Percentiles rank a stretch among this genome's conserved stretches.
Evolutionary conservation across 2,797 vertebrate genomes (phyloP).

Genomic region (Danio aesculapii): DNA sequence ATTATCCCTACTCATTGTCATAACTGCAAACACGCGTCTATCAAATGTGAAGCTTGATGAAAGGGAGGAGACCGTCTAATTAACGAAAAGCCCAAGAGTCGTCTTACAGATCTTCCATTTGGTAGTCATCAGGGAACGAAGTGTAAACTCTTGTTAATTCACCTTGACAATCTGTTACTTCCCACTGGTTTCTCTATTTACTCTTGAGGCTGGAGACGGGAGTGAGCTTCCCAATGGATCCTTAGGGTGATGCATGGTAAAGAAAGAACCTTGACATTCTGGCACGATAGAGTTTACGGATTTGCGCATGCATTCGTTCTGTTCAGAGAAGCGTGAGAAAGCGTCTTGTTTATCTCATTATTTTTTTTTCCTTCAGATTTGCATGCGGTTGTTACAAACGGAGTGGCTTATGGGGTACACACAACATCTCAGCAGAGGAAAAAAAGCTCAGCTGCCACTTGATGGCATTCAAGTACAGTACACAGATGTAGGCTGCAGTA

Average conservation of each 20-base stretch:
- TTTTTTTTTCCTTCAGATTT: conserved; percentile 55
- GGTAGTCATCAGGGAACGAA: background rate
- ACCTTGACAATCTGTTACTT: conserved; percentile 3
- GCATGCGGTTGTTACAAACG: conserved; percentile 76
- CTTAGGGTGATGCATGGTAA: background rate
- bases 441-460: conserved; percentile 55
- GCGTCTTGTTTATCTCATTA: conserved; percentile 68
- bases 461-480: conserved; percentile 63
- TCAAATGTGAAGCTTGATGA: background rate
- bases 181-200: conserved; percentile 13
- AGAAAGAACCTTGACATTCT: background rate
- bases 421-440: conserved; percentile 54
- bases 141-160: conserved; percentile 13
- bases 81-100: background rate
- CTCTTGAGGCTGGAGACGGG: background rate
- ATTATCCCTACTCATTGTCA: conserved; percentile 36
- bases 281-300: background rate
- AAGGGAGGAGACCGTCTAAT: conserved; percentile 1
- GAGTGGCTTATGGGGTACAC: conserved; percentile 69
- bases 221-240: background rate
- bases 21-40: conserved; percentile 30
- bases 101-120: background rate
- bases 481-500: conserved; percentile 53
- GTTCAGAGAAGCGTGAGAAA: conserved; percentile 71
- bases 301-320: background rate